Percentiles rank a stretch among this genome's conserved stretches.
Evolutionary conservation across 2,888 invertebrate genomes (phyloP).

Genomic region (Chrysotoxum bicinctum): DNA sequence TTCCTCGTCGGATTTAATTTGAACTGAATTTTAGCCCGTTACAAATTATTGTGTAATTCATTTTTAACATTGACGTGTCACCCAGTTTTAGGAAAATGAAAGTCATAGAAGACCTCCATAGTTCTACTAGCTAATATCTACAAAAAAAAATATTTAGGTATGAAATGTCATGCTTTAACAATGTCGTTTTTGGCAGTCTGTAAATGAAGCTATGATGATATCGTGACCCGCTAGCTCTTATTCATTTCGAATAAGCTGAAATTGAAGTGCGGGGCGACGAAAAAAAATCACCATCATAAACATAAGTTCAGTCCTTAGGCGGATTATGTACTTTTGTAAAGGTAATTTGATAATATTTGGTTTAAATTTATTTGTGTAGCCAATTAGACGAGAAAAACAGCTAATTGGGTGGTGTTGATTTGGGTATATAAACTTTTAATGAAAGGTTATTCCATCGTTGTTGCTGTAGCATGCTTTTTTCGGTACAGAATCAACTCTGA

Average conservation of each 20-base stretch:
- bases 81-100: no score
- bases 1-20: no score
- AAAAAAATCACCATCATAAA: slow-evolving; percentile 10
- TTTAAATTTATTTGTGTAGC: background rate
- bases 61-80: no score
- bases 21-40: no score
- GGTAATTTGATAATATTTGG: slow-evolving; percentile 40
- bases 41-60: no score
- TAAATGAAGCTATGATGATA: background rate
- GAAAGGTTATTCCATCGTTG: background rate
- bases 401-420: slow-evolving; percentile 41
- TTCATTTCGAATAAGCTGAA: background rate
- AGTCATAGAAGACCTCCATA: no score
- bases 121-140: no score
- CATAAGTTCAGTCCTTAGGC: slow-evolving; percentile 20
- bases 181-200: background rate
- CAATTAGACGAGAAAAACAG: background rate
- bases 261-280: background rate
- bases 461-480: background rate
- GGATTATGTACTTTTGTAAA: slow-evolving; percentile 27
- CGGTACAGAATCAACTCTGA: no score
- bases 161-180: slow-evolving; percentile 40
- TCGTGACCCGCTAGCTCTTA: background rate
- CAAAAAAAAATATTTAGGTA: background rate
- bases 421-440: slow-evolving; percentile 19